Evolutionary conservation across 2,113 vertebrate genomes (phyloP).

Genomic region (Pogonocichla stellata): DNA sequence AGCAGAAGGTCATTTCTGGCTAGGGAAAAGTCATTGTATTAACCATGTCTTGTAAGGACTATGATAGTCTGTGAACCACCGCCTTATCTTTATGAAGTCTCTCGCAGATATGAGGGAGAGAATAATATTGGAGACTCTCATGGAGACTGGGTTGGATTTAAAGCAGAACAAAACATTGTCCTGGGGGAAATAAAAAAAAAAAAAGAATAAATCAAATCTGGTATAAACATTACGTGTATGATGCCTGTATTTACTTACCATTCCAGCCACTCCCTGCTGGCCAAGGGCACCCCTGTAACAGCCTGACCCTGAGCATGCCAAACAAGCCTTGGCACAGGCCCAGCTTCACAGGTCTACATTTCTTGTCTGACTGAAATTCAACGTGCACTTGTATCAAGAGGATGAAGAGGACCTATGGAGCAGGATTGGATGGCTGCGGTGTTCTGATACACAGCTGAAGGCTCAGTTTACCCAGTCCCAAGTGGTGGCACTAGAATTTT

Average conservation of each 20-base stretch:
- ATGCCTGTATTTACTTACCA: neutral
- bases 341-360: neutral
- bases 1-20: neutral
- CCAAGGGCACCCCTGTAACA: neutral
- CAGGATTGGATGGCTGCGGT: neutral
- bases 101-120: neutral
- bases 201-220: neutral
- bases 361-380: neutral
- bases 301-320: neutral
- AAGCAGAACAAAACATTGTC: neutral
- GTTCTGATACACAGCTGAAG: neutral
- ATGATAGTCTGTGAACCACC: neutral
- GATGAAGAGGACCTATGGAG: neutral
- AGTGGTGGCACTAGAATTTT: neutral
- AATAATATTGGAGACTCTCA: neutral
- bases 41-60: neutral
- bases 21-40: neutral
- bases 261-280: rapidly evolving
- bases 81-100: neutral
- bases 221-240: rapidly evolving
- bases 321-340: neutral
- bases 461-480: neutral
- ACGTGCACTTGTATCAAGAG: neutral
- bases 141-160: neutral
- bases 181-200: neutral